Conservation (phyloP, 1,140 invertebrate genomes). For the Temnothorax longispinosus region DNA sequence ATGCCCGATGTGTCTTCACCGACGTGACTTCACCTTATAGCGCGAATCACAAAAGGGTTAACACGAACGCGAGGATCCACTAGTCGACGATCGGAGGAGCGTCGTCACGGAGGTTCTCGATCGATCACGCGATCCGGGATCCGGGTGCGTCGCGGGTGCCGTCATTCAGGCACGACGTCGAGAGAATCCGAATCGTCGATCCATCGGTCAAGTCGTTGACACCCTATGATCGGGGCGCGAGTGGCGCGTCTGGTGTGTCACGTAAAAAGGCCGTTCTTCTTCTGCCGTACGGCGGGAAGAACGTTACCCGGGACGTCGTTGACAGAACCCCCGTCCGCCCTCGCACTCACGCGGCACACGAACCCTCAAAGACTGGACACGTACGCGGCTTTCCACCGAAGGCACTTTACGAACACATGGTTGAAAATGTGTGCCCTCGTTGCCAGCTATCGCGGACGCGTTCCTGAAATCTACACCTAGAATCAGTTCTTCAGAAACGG, state of each 20-base stretch:
- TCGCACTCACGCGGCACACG: conserved; percentile 15
- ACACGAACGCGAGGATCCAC: not conserved
- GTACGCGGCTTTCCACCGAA: conserved; percentile 27
- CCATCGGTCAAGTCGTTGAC: conserved; percentile 82
- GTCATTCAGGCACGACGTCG: conserved; percentile 72
- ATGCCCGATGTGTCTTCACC: conserved; percentile 12
- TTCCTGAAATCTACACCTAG: not conserved
- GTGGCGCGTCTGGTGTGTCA: conserved; percentile 72
- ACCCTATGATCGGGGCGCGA: conserved; percentile 54
- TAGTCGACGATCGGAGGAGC: not conserved
- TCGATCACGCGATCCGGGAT: conserved; percentile 78
- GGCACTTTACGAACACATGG: not conserved
- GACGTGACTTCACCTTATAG: conserved; percentile 22
- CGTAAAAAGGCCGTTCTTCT: conserved; percentile 79
- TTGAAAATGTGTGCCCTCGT: not conserved
- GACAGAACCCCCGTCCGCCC: conserved; percentile 60
- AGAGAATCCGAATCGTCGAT: conserved; percentile 73
- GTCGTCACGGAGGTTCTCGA: conserved; percentile 81
- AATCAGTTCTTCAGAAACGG: not conserved
- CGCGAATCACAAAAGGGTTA: conserved; percentile 35
- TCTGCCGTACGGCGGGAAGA: conserved; percentile 34
- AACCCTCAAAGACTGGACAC: conserved; percentile 34
- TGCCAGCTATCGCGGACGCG: not conserved
- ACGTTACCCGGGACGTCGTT: conserved; percentile 61
- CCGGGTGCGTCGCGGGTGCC: conserved; percentile 52